These are phyloP conservation scores for Lagorchestes hirsutus DNA, from an alignment of 2,797 vertebrate genomes.

Conservation along the genomic window DNA sequence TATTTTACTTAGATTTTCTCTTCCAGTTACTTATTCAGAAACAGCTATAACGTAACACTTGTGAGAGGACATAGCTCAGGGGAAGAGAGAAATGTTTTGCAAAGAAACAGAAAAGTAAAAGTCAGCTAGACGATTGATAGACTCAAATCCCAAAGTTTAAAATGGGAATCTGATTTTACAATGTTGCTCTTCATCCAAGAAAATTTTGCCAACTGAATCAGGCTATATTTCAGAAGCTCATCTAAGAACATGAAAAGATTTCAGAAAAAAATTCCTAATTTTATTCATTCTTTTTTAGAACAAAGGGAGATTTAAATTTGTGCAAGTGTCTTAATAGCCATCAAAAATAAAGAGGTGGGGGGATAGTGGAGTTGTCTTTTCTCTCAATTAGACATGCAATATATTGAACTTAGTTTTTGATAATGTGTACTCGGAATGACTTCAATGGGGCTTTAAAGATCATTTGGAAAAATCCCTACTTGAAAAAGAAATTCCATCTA, in stretches of 20 bases:
- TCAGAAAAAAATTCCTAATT: constrained; percentile 6
- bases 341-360: neutral
- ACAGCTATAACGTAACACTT: neutral
- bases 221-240: neutral
- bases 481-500: neutral
- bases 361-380: neutral
- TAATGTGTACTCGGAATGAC: neutral
- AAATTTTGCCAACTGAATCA: neutral
- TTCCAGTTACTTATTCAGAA: neutral
- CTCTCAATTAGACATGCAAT: neutral
- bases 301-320: neutral
- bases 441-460: neutral
- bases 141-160: neutral
- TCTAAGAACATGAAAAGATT: neutral
- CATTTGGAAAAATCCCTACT: neutral
- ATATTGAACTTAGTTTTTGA: neutral
- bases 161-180: neutral
- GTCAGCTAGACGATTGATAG: neutral
- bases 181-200: neutral
- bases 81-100: neutral
- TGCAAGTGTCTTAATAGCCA: neutral
- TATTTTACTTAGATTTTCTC: neutral
- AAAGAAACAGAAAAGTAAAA: neutral
- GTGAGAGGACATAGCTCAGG: neutral
- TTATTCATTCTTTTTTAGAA: neutral